Conservation (phyloP, 2,113 vertebrate genomes). For the Ovis canadensis region DNA sequence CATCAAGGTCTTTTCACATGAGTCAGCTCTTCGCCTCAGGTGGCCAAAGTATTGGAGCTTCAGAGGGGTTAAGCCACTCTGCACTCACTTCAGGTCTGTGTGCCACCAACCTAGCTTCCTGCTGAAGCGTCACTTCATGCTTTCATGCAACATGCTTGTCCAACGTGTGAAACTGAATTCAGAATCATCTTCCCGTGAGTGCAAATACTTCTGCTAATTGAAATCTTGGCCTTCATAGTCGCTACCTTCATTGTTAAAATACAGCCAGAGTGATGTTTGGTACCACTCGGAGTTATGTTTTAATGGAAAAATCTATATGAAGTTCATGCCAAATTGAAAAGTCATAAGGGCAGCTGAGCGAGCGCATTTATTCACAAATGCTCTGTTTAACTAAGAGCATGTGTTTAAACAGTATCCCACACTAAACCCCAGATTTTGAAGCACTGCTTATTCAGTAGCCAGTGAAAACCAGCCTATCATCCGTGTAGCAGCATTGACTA, state of each 20-base stretch:
- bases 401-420: not conserved
- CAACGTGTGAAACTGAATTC: not conserved
- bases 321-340: conserved; percentile 32
- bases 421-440: not conserved
- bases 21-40: not conserved
- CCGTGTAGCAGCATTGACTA: not conserved
- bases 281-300: not conserved
- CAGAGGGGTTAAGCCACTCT: not conserved
- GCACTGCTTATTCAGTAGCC: not conserved
- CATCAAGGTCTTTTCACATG: not conserved
- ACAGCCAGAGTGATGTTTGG: not conserved
- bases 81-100: too few relatives aligned
- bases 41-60: not conserved
- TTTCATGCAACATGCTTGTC: not conserved
- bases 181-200: not conserved
- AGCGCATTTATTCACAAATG: not conserved
- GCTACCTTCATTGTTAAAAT: not conserved
- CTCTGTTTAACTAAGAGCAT: not conserved
- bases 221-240: not conserved
- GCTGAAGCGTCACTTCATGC: not conserved
- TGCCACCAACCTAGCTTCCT: not conserved
- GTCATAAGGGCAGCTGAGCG: not conserved
- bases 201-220: not conserved
- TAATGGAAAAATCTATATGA: not conserved
- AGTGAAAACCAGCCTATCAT: not conserved